Evolutionary conservation across 2,113 vertebrate species (phyloP).

Genomic region (Catagonus wagneri): DNA sequence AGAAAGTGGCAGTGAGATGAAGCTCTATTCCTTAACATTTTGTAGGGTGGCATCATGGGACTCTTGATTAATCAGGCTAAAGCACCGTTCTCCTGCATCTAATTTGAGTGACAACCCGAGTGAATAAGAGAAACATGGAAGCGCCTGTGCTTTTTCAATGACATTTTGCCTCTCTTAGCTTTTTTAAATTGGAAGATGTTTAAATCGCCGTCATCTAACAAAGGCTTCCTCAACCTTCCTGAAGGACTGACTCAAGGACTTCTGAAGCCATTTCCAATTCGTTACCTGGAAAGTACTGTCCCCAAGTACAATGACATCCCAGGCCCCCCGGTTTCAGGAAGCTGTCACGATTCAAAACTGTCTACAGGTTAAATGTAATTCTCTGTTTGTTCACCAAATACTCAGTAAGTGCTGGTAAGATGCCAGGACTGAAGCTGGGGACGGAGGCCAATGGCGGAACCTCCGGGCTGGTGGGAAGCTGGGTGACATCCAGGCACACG

Average conservation of each 20-base stretch:
- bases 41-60: not conserved
- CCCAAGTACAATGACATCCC: not conserved
- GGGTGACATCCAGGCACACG: not conserved
- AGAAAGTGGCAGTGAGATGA: not conserved
- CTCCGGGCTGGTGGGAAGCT: not conserved
- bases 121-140: not conserved
- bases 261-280: not conserved
- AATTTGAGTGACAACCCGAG: conserved; percentile 12
- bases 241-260: conserved; percentile 13
- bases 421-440: not conserved
- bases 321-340: conserved; percentile 37
- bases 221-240: not conserved
- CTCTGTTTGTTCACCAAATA: not conserved
- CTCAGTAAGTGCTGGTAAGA: not conserved
- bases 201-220: conserved; percentile 39
- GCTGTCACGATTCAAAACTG: conserved; percentile 17
- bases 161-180: conserved; percentile 15
- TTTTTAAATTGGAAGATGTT: conserved; percentile 49
- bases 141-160: conserved; percentile 20
- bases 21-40: conserved; percentile 28
- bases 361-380: conserved; percentile 31
- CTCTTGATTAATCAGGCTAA: conserved; percentile 33
- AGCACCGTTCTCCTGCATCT: conserved; percentile 20
- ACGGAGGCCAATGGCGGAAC: not conserved
- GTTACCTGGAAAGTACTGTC: conserved; percentile 46